Evolutionary conservation across 2,888 invertebrate genomes (phyloP).

Genomic region (Catocala sponsa): DNA sequence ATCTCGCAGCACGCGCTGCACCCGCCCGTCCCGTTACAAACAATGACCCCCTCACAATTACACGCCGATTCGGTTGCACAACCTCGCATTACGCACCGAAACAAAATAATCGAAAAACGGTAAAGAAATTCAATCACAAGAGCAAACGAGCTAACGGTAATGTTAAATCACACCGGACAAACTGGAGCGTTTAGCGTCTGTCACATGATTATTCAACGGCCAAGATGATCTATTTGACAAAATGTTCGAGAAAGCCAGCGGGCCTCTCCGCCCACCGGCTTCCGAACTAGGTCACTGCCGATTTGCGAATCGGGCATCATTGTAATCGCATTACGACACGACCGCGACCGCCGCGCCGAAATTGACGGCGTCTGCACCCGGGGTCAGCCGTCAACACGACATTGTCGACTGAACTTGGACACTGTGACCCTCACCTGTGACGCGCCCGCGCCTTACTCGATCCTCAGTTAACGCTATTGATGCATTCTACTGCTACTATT

Average conservation of each 20-base stretch:
- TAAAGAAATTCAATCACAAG: constrained; percentile 43
- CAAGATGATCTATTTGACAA: constrained; percentile 32
- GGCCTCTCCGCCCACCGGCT: constrained; percentile 56
- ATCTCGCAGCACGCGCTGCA: constrained; percentile 73
- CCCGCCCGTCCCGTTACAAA: constrained; percentile 75
- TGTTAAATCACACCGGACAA: constrained; percentile 45
- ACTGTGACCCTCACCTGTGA: constrained; percentile 64
- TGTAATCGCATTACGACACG: constrained; percentile 69
- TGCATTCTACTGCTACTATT: neutral
- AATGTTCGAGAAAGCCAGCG: constrained; percentile 49
- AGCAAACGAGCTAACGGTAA: constrained; percentile 52
- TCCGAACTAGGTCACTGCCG: constrained; percentile 75
- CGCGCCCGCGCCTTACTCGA: constrained; percentile 25
- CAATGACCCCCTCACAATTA: constrained; percentile 76
- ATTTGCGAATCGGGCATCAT: constrained; percentile 69
- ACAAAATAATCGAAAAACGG: constrained; percentile 66
- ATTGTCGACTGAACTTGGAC: constrained; percentile 71
- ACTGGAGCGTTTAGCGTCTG: constrained; percentile 52
- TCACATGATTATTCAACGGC: constrained; percentile 55
- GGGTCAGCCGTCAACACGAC: constrained; percentile 62
- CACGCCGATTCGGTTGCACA: constrained; percentile 70
- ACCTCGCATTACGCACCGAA: constrained; percentile 60
- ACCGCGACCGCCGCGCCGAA: constrained; percentile 54
- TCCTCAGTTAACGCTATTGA: neutral
- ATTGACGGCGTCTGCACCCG: constrained; percentile 46